Percentiles rank a stretch among this genome's conserved stretches.
Conservation (phyloP, 2,113 vertebrate species). For the Eidolon helvum region DNA sequence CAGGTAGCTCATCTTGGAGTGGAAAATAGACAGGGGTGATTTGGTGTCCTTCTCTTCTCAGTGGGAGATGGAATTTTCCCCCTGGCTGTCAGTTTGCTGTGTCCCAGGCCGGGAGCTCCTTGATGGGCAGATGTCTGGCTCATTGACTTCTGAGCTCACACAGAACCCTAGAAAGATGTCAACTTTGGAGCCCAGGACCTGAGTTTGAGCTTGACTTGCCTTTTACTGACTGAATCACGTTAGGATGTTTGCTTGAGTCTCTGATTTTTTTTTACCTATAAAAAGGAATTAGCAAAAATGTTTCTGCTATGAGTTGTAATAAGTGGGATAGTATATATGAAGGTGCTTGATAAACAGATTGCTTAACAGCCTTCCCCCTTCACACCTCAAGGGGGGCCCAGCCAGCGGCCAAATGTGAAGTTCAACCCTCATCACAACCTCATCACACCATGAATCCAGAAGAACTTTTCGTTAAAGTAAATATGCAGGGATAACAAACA, state of each 20-base stretch:
- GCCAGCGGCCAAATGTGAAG: not conserved
- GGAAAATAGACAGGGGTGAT: not conserved
- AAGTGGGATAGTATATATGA: not conserved
- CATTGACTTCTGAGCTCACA: not conserved
- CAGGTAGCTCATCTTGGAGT: fast-evolving
- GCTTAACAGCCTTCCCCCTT: not conserved
- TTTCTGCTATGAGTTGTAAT: not conserved
- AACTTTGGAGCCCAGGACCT: not conserved
- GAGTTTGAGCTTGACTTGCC: not conserved
- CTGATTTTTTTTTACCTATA: not conserved
- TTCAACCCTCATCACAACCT: not conserved
- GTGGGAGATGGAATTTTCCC: not conserved
- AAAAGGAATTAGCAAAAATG: not conserved
- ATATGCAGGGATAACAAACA: fast-evolving
- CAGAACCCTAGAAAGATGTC: not conserved
- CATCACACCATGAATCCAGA: not conserved
- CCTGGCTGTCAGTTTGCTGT: not conserved
- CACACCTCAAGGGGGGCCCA: not conserved
- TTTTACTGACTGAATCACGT: not conserved
- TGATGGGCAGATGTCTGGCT: not conserved
- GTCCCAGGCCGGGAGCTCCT: not conserved
- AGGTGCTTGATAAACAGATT: not conserved
- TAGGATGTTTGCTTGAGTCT: not conserved
- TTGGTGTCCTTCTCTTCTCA: not conserved
- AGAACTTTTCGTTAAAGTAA: not conserved